Evolutionary conservation across 2,113 vertebrate genomes (phyloP), one percentile per base, ranked within the genome.

Genomic region (Tetrao urogallus): DNA sequence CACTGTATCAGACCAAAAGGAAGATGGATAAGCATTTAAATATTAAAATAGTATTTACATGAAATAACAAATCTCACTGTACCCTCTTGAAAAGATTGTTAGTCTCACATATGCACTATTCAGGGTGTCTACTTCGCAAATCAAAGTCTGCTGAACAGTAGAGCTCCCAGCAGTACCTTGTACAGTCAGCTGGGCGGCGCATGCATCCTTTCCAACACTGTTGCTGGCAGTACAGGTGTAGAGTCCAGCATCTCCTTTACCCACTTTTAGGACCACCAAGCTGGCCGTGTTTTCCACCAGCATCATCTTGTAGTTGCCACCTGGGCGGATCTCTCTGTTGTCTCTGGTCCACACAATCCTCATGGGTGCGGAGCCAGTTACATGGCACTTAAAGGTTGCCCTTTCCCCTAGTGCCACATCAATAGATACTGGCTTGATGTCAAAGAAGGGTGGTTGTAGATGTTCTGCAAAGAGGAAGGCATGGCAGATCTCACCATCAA

Each of bases 261-360:
- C 97, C 25, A 99, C 98, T 97, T 99, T 99, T 86, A 99, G 89
- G 66, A 99, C 98, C 6, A 95, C 99, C 97, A 99, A 97, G 32
- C 98, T 98, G 89, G 99, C 97, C 0, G 80, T 98, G 92, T 99
- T 98, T 69, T 99, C 99, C 91, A 98, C 98, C 94, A 98, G 97
- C 8, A 98, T 98, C 93, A 99, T 99, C 97, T 99, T 99, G 97
- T 99, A 99, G 96, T 99, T 99, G 47, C 98, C 98, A 54, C 98
- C 99, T 50, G 98, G 95, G 54, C 99, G 99, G 75, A 99, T 99
- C 85, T 99, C 99, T 97, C 99, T 98, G 96, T 99, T 99, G 94
- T 99, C 99, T 98, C 99, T 99, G 69, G 98, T 99, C 99, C 99
- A 99, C 75, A 98, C 98, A 93, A 99, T 98, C 97, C 98, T 99